phyloP scores from a whole-genome alignment of 1,140 invertebrate species.

The Uloborus diversus region DNA sequence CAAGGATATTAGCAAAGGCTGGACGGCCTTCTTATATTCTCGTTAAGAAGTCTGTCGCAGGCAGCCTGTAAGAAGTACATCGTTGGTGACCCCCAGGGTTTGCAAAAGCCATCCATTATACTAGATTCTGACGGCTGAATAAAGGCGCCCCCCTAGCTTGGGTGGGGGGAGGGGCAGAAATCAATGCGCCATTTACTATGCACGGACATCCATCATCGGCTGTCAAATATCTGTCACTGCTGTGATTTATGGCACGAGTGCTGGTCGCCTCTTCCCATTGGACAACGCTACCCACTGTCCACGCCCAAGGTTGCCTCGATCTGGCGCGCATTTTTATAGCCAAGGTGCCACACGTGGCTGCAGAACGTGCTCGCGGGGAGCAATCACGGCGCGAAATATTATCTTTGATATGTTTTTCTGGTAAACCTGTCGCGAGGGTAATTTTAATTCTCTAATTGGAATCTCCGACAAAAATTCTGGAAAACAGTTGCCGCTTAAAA shows the following conservation, averaged over 20 bases:
- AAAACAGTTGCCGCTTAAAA: not conserved
- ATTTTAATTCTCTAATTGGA: too few species aligned
- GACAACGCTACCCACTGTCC: conserved; percentile 55
- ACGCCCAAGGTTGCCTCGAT: conserved; percentile 47
- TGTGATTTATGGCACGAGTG: conserved; percentile 53
- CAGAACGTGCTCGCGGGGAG: not conserved
- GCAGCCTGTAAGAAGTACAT: conserved; percentile 46
- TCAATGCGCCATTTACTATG: conserved; percentile 57
- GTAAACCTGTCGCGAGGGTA: too few species aligned
- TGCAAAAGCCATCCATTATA: conserved; percentile 56
- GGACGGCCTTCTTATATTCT: conserved; percentile 55
- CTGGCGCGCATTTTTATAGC: conserved; percentile 38
- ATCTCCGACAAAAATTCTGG: too few species aligned
- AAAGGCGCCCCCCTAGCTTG: conserved; percentile 19
- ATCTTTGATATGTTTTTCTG: too few species aligned
- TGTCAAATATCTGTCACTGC: conserved; percentile 58
- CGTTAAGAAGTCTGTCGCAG: conserved; percentile 56
- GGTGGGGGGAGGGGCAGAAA: conserved; percentile 41
- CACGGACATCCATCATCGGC: conserved; percentile 57
- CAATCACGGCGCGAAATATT: not conserved
- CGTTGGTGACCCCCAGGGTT: conserved; percentile 49
- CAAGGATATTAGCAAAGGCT: conserved; percentile 53
- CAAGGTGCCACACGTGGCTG: conserved; percentile 35
- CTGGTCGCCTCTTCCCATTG: conserved; percentile 54
- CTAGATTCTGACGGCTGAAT: conserved; percentile 56